Evolutionary conservation across 2,113 vertebrate species (phyloP).

Genomic region (Gasterosteus aculeatus): DNA sequence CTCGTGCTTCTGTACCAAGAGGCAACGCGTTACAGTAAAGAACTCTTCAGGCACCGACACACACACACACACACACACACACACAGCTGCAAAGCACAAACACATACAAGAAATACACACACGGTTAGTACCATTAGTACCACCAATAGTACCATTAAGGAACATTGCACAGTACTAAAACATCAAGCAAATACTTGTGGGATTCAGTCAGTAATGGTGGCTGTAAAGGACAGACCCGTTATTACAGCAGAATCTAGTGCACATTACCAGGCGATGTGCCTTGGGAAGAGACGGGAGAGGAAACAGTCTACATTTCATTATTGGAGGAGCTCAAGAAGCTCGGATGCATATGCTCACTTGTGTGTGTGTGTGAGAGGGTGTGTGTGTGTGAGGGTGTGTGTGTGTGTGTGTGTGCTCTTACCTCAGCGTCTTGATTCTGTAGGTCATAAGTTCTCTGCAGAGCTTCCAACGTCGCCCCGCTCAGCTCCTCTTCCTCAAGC

Average conservation of each 20-base stretch:
- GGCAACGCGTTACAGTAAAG: conserved; percentile 6
- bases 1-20: conserved; percentile 19
- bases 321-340: conserved; percentile 30
- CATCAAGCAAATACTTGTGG: conserved; percentile 68
- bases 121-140: conserved; percentile 38
- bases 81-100: conserved; percentile 16
- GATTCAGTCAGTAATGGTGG: conserved; percentile 66
- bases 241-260: conserved; percentile 68
- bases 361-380: conserved; percentile 32
- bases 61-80: neutral
- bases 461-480: conserved; percentile 71
- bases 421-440: conserved; percentile 90
- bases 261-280: conserved; percentile 45
- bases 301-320: conserved; percentile 48
- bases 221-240: conserved; percentile 62
- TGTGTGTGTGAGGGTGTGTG: conserved; percentile 21
- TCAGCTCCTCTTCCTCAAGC: conserved; percentile 86
- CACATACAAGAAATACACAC: conserved; percentile 1
- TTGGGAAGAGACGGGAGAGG: conserved; percentile 31
- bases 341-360: conserved; percentile 24
- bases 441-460: conserved; percentile 86
- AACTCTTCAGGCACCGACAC: neutral
- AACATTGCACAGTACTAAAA: conserved; percentile 62
- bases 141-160: conserved; percentile 67
- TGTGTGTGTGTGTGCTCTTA: conserved; percentile 64